Evolutionary conservation across 2,888 invertebrate species (phyloP), one percentile per base, ranked within the genome.

Genomic region (Megamerina dolium): DNA sequence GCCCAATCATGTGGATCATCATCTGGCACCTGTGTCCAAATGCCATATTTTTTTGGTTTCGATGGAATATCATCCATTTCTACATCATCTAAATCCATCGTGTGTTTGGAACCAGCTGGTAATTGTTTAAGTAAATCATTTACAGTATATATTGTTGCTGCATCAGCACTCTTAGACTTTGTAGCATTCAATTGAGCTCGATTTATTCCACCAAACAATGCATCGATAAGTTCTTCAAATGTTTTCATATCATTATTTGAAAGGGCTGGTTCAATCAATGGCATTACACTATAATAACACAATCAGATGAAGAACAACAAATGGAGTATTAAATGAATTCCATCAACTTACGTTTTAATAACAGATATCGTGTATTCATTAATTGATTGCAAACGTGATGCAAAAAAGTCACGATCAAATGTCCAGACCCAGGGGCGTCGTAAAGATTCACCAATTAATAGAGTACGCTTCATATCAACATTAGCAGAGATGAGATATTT

Each of bases 361-460:
- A 68, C 48, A 1, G 61, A 49, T 1, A 46, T 58, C 2, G 70
- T 63, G 21, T 60, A 60, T 23, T 56, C 41, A 43, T 60, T 66
- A 0, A 61, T 52, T 2, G 46, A 43, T 8, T 13, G 32, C 3
- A 68, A 26, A 20, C 65, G 55, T 20, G 61, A 53, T 34, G 54
- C 43, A 0, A 70, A 39, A 43, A 65, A 69, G 3, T 52, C 49
- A 1, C 49, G 52, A 3, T 59, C 62, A 36, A 70, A 67, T 9
- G 54, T 58, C 57, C 66, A 63, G 8, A 56, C 56, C 52, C 61
- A 62, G 10, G 60, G 68, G 3, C 63, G 58, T 3, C 61, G 63
- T 17, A 54, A 48, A 23, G 60, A 58, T 30, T 67, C 65, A 1
- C 66, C 68, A 47, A 70, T 66, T 13, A 70, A 48, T 12, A 70